Percentiles rank a stretch among this genome's conserved stretches.
Evolutionary conservation across 2,113 vertebrate species (phyloP).

Genomic region (Lynx canadensis): DNA sequence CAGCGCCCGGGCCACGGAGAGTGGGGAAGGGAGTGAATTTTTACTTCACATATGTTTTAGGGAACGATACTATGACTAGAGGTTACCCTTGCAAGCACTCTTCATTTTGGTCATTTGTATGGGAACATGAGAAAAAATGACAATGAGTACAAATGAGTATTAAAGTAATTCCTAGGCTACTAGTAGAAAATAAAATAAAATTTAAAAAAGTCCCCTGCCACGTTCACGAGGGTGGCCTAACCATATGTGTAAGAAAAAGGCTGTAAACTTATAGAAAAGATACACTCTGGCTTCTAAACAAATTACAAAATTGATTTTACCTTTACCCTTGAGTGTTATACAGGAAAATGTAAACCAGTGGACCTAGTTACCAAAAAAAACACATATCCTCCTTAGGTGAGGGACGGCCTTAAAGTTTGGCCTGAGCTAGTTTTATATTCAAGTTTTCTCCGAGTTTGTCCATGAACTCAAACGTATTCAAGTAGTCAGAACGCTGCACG

Average conservation of each 20-base stretch:
- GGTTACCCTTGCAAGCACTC: constrained; percentile 60
- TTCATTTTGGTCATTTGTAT: constrained; percentile 71
- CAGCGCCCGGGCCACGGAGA: neutral
- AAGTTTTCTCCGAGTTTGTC: constrained; percentile 98
- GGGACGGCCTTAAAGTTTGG: constrained; percentile 89
- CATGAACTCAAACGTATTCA: constrained; percentile 98
- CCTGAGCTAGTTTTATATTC: constrained; percentile 90
- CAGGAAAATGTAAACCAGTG: constrained; percentile 73
- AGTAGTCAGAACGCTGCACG: constrained; percentile 93
- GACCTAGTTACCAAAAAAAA: constrained; percentile 60
- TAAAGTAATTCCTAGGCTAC: constrained; percentile 34
- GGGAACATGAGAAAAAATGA: constrained; percentile 42
- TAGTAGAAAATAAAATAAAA: constrained; percentile 60
- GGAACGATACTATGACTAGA: neutral
- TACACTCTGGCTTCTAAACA: constrained; percentile 65
- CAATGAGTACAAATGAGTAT: neutral
- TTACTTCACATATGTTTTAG: constrained; percentile 1
- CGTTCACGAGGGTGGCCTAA: constrained; percentile 62
- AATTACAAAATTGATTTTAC: constrained; percentile 73
- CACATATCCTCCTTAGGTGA: neutral
- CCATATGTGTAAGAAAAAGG: constrained; percentile 57
- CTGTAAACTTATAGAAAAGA: constrained; percentile 77
- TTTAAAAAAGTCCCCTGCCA: constrained; percentile 27
- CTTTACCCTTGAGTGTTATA: constrained; percentile 77
- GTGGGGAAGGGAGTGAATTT: neutral